phyloP scores from a whole-genome alignment of 1,140 invertebrate genomes.

The Lepidurus packardi region DNA sequence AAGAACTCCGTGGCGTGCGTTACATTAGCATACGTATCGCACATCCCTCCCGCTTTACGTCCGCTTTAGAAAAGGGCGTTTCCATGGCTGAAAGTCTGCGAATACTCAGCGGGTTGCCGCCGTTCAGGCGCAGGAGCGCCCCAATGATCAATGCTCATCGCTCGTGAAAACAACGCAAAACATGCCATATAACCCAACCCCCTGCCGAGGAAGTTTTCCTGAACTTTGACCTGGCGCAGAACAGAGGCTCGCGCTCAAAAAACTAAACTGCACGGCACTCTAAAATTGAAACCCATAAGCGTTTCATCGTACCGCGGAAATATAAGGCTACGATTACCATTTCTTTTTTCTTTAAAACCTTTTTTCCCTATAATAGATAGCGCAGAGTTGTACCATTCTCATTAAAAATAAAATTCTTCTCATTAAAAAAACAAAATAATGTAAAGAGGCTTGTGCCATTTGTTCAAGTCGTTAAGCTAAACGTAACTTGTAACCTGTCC shows the following conservation, averaged over 20 bases:
- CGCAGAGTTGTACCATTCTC: too few species aligned
- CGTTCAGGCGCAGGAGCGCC: slow-evolving; percentile 12
- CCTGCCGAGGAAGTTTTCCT: neutral
- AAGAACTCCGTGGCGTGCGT: neutral
- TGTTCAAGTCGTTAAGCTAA: slow-evolving; percentile 6
- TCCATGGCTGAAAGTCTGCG: slow-evolving; percentile 1
- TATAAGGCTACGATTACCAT: neutral
- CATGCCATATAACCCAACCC: slow-evolving; percentile 5
- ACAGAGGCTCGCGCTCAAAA: neutral
- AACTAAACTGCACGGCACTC: neutral
- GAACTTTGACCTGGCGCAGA: slow-evolving; percentile 20
- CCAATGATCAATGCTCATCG: neutral
- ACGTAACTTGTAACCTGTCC: neutral
- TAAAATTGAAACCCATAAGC: neutral
- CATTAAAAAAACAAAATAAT: neutral
- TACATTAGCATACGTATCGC: slow-evolving; percentile 19
- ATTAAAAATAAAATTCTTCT: too few species aligned
- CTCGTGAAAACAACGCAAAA: slow-evolving; percentile 19
- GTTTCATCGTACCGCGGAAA: neutral
- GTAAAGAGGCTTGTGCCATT: neutral
- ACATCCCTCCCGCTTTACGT: slow-evolving; percentile 8
- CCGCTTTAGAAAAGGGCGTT: slow-evolving; percentile 21
- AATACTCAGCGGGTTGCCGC: slow-evolving; percentile 17
- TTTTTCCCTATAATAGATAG: too few species aligned
- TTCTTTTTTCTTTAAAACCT: neutral